A percentile compares a stretch with the other conserved stretches of the same genome.
Evolutionary conservation across 2,888 invertebrate species (phyloP).

Genomic region (Acronicta aceris): DNA sequence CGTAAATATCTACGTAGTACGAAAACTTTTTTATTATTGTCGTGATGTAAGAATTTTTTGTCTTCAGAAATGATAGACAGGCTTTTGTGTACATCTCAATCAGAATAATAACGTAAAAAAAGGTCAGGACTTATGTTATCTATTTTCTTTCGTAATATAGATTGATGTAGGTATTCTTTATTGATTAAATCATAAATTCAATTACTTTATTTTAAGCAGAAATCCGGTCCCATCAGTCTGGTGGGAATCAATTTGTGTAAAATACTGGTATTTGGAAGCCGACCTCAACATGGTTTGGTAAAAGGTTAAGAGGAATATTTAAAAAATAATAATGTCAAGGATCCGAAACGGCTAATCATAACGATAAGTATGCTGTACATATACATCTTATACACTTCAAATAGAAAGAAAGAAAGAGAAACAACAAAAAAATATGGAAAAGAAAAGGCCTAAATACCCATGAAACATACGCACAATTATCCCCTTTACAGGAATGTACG

Average conservation of each 20-base stretch:
- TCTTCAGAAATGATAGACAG: not conserved
- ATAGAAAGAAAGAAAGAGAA: too few relatives aligned
- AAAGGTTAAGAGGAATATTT: too few relatives aligned
- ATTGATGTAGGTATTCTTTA: not conserved
- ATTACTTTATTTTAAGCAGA: not conserved
- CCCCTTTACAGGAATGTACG: slow-evolving; percentile 24
- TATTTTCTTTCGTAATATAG: not conserved
- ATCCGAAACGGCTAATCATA: too few relatives aligned
- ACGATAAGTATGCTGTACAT: too few relatives aligned
- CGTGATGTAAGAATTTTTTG: not conserved
- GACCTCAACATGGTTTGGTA: too few relatives aligned
- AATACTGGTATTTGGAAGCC: too few relatives aligned
- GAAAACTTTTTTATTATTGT: too few relatives aligned
- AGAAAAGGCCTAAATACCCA: slow-evolving; percentile 5
- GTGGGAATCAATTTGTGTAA: too few relatives aligned
- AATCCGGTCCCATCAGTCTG: too few relatives aligned
- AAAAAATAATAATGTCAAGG: too few relatives aligned
- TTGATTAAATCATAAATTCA: not conserved
- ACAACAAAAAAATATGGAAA: not conserved
- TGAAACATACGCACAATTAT: slow-evolving; percentile 15
- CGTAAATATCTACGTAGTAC: not conserved
- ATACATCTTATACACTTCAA: not conserved
- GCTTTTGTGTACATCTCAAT: not conserved
- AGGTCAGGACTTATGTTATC: not conserved
- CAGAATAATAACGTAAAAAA: not conserved